Conservation (phyloP, 1,140 invertebrate genomes). For the Amyelois transitella region DNA sequence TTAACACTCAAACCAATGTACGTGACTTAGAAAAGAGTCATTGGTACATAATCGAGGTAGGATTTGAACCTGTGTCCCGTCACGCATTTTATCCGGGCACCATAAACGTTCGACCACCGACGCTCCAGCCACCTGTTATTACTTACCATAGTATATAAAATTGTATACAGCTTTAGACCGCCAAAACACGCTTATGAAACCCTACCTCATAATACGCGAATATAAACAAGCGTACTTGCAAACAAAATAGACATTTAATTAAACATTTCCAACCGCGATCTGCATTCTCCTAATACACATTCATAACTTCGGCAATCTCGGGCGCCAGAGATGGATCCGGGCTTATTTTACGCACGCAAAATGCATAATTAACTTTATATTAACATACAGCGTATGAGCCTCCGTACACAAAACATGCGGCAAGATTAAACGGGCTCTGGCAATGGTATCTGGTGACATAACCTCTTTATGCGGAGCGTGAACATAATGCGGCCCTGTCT, state of each 20-base stretch:
- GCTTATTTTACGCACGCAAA: constrained; percentile 50
- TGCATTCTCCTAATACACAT: constrained; percentile 1
- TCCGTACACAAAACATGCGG: constrained; percentile 4
- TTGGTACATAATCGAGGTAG: too few species aligned
- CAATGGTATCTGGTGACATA: constrained; percentile 19
- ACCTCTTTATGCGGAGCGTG: constrained; percentile 4
- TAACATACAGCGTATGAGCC: constrained; percentile 29
- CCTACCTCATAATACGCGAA: too few species aligned
- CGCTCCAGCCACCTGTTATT: too few species aligned
- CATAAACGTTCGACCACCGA: too few species aligned
- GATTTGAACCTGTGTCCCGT: too few species aligned
- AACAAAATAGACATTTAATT: background rate
- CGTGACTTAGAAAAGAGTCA: too few species aligned
- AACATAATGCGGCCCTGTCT: background rate
- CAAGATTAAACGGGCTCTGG: constrained; percentile 23
- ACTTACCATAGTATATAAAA: too few species aligned
- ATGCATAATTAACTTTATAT: constrained; percentile 53
- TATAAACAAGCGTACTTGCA: background rate
- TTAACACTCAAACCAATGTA: too few species aligned
- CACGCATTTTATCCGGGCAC: too few species aligned
- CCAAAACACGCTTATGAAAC: too few species aligned
- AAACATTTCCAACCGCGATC: background rate
- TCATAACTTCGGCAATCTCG: constrained; percentile 26
- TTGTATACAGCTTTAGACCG: too few species aligned
- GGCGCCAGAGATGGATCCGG: constrained; percentile 14